Percentiles rank a stretch among this genome's conserved stretches.
Conservation (phyloP, 2,113 vertebrate species). For the Larimichthys crocea region DNA sequence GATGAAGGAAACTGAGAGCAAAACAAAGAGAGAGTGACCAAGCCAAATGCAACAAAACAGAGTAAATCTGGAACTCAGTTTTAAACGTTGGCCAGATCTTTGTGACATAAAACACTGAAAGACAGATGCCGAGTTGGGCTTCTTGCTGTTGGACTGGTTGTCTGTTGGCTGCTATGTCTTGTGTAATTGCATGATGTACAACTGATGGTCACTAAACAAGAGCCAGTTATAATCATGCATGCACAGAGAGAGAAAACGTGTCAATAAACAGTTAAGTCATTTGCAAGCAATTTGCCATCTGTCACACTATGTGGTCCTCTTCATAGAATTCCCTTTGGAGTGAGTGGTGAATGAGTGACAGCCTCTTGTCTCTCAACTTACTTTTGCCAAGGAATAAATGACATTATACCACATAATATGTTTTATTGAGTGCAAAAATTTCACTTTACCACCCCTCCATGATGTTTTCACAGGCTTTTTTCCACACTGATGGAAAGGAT, state of each 20-base stretch:
- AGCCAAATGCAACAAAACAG: too few species aligned
- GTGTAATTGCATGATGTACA: neutral
- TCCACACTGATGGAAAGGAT: neutral
- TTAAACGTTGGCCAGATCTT: too few species aligned
- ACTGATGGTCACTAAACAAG: neutral
- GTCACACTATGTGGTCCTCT: constrained; percentile 1
- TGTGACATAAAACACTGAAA: too few species aligned
- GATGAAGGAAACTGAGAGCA: too few species aligned
- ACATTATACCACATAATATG: neutral
- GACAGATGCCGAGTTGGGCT: too few species aligned
- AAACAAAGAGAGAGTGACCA: too few species aligned
- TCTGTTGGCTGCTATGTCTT: too few species aligned
- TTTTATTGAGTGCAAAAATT: neutral
- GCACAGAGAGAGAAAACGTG: neutral
- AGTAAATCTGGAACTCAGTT: too few species aligned
- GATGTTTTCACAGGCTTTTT: neutral
- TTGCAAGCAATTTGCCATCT: neutral
- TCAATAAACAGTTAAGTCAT: neutral
- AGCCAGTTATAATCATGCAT: neutral
- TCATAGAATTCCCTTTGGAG: neutral
- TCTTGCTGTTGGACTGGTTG: too few species aligned
- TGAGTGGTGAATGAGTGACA: neutral
- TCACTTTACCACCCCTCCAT: neutral
- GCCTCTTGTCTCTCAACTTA: neutral
- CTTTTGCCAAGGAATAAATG: neutral